Evolutionary conservation across 2,113 vertebrate species (phyloP).

Genomic region (Tinamus guttatus): DNA sequence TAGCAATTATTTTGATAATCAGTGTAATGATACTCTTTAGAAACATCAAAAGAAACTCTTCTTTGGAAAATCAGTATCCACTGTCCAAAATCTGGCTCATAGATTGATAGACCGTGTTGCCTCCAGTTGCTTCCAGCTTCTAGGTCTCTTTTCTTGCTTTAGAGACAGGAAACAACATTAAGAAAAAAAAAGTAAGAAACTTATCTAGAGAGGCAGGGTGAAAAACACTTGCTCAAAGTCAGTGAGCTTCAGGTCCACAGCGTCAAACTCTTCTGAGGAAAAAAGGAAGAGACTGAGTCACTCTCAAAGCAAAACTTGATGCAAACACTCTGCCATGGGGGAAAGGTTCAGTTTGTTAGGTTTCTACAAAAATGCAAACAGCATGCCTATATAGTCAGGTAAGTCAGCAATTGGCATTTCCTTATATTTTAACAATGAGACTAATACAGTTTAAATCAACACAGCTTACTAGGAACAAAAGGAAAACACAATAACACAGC

Average conservation of each 20-base stretch:
- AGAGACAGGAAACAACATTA: no score
- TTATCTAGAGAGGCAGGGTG: not conserved
- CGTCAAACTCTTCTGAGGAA: not conserved
- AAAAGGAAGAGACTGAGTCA: not conserved
- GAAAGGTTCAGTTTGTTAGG: not conserved
- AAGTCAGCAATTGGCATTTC: not conserved
- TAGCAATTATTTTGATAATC: not conserved
- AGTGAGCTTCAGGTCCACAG: not conserved
- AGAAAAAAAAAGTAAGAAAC: no score
- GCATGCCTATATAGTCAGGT: not conserved
- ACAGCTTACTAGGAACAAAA: not conserved
- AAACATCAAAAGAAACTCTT: not conserved
- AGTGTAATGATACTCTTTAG: not conserved
- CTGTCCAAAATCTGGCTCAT: not conserved
- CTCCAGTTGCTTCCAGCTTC: not conserved
- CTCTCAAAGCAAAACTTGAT: not conserved
- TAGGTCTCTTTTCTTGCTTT: not conserved
- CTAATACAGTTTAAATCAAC: not conserved
- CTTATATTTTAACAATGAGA: not conserved
- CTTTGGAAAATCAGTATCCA: not conserved
- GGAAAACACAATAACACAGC: not conserved
- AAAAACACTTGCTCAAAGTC: not conserved
- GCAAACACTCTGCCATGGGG: not conserved
- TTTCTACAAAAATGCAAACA: not conserved
- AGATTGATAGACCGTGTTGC: not conserved